These are phyloP conservation scores for Drosophila pseudoobscura DNA, from an alignment of 1,140 invertebrate species.

Conservation along the genomic window DNA sequence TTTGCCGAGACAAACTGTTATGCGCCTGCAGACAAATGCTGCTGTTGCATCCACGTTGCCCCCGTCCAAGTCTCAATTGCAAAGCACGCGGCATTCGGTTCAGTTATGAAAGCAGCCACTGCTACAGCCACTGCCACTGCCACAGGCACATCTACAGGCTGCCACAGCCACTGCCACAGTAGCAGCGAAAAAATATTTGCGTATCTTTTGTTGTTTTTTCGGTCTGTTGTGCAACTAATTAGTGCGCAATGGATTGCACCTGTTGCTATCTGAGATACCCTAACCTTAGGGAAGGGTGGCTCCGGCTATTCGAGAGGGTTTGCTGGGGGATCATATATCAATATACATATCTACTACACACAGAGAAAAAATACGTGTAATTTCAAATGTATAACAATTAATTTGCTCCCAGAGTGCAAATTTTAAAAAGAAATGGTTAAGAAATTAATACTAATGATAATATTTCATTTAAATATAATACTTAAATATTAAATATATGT, in stretches of 20 bases:
- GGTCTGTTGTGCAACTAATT: constrained; percentile 81
- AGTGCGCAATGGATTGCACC: constrained; percentile 76
- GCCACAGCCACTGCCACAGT: not conserved
- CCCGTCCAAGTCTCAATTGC: constrained; percentile 46
- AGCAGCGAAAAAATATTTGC: constrained; percentile 63
- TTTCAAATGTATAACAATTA: too few species aligned
- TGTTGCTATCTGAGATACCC: constrained; percentile 45
- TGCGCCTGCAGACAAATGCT: constrained; percentile 59
- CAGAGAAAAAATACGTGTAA: too few species aligned
- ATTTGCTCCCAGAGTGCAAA: too few species aligned
- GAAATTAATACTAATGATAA: too few species aligned
- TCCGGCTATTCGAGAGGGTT: not conserved
- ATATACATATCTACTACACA: too few species aligned
- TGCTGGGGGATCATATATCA: too few species aligned
- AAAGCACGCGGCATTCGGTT: constrained; percentile 39
- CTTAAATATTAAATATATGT: too few species aligned
- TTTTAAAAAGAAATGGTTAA: too few species aligned
- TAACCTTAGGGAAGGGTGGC: constrained; percentile 1
- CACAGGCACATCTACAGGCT: too few species aligned
- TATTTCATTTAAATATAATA: too few species aligned
- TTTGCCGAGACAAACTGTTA: constrained; percentile 75
- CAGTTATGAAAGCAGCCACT: constrained; percentile 59
- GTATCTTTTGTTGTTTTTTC: constrained; percentile 80
- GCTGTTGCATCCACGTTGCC: constrained; percentile 31
- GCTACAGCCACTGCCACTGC: not conserved